phyloP scores from a whole-genome alignment of 2,888 invertebrate genomes.

The Mycogona germanica region DNA sequence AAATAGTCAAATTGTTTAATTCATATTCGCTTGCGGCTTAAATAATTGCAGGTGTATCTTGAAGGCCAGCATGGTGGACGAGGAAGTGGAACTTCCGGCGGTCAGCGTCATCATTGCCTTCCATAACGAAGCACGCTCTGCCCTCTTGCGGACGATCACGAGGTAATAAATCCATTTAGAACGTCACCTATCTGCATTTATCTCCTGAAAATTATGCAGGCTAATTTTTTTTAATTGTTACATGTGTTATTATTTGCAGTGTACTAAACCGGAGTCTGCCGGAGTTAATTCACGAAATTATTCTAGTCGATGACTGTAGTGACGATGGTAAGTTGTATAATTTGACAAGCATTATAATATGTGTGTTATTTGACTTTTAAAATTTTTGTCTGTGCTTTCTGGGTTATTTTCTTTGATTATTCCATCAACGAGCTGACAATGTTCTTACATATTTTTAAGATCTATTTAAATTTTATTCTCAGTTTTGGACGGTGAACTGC shows the following conservation, averaged over 20 bases:
- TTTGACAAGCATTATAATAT: not conserved
- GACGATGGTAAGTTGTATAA: constrained; percentile 28
- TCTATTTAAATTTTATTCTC: no score
- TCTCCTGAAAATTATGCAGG: no score
- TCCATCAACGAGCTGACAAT: no score
- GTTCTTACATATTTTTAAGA: no score
- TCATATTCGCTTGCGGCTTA: no score
- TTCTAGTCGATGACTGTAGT: constrained; percentile 30
- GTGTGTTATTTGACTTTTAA: not conserved
- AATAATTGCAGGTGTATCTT: constrained; percentile 30
- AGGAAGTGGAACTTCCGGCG: constrained; percentile 29
- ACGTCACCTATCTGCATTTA: constrained; percentile 27
- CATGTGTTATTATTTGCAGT: constrained; percentile 22
- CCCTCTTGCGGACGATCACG: constrained; percentile 30
- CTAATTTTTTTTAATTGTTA: not conserved
- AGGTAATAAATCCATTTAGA: constrained; percentile 41
- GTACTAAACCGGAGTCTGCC: constrained; percentile 26
- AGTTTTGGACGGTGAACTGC: not conserved
- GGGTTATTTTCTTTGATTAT: no score
- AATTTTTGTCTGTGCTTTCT: no score
- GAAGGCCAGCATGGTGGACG: constrained; percentile 29
- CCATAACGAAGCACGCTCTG: constrained; percentile 37
- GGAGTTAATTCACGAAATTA: constrained; percentile 28
- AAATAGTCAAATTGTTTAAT: no score
- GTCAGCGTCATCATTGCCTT: constrained; percentile 39